Evolutionary conservation across 1,140 invertebrate genomes (phyloP).

Genomic region (Tribolium castaneum): DNA sequence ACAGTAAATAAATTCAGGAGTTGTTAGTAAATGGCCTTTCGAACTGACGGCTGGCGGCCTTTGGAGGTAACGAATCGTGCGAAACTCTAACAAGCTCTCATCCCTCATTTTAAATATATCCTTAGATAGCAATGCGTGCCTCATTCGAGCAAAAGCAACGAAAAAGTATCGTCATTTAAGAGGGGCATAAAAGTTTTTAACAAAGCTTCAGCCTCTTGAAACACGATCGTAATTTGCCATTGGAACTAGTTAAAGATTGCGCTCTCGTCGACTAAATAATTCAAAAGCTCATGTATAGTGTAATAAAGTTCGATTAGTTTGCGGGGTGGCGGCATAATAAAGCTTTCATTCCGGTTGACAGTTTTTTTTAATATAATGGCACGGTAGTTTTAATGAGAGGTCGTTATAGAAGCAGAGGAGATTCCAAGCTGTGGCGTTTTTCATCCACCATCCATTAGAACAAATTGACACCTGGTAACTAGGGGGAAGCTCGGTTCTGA

Average conservation of each 20-base stretch:
- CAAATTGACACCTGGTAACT: constrained; percentile 62
- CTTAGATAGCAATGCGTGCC: constrained; percentile 29
- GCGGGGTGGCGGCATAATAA: neutral
- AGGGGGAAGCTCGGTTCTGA: constrained; percentile 41
- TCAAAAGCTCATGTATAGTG: constrained; percentile 12
- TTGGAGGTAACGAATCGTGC: constrained; percentile 45
- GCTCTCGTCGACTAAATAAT: constrained; percentile 10
- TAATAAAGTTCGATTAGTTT: constrained; percentile 34
- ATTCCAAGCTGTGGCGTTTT: constrained; percentile 52
- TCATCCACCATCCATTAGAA: constrained; percentile 62
- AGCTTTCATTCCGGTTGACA: constrained; percentile 33
- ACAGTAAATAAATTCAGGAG: constrained; percentile 52
- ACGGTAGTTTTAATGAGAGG: constrained; percentile 61
- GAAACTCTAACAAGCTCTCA: constrained; percentile 44
- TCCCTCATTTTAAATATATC: constrained; percentile 43
- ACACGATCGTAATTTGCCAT: constrained; percentile 14
- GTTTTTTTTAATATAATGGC: constrained; percentile 49
- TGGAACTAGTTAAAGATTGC: constrained; percentile 13
- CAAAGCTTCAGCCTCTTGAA: neutral
- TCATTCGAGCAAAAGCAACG: constrained; percentile 31
- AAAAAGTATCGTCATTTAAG: constrained; percentile 33
- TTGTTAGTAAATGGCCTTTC: constrained; percentile 52
- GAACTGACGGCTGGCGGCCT: constrained; percentile 49
- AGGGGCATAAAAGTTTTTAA: constrained; percentile 21
- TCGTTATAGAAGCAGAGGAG: constrained; percentile 59